A percentile compares a stretch with the other conserved stretches of the same genome.
Conservation (phyloP, 2,797 vertebrate species). For the Kryptopterus vitreolus region DNA sequence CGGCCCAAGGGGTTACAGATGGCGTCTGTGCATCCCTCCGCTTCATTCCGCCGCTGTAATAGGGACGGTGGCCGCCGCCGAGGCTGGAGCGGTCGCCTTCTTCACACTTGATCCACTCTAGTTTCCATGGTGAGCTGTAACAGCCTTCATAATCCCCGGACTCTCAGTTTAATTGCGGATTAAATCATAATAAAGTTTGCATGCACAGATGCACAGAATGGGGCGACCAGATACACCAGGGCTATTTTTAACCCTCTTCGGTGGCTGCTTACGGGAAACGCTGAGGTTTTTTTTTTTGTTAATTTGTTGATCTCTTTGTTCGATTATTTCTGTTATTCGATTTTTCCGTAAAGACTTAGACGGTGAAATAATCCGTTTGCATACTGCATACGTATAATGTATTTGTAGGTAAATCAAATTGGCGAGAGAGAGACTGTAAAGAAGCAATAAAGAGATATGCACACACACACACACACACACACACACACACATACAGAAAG, state of each 20-base stretch:
- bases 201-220: slow-evolving; percentile 46
- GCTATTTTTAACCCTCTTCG: slow-evolving; percentile 49
- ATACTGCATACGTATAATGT: not conserved
- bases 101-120: slow-evolving; percentile 40
- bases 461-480: not conserved
- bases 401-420: slow-evolving; percentile 10
- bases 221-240: slow-evolving; percentile 27
- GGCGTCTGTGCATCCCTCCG: slow-evolving; percentile 33
- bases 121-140: slow-evolving; percentile 57
- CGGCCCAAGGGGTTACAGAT: slow-evolving; percentile 41
- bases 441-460: not conserved
- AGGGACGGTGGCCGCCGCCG: slow-evolving; percentile 29
- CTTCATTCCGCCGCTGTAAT: slow-evolving; percentile 44
- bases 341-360: not conserved
- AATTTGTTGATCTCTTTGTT: not conserved
- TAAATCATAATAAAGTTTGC: slow-evolving; percentile 54
- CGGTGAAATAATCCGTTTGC: not conserved
- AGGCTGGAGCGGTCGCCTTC: slow-evolving; percentile 27
- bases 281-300: not conserved
- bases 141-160: slow-evolving; percentile 49
- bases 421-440: not conserved
- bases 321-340: not conserved
- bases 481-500: not conserved
- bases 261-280: slow-evolving; percentile 17
- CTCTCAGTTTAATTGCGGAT: slow-evolving; percentile 52